These are phyloP conservation scores for Drymonia ruficornis DNA, from an alignment of 2,888 invertebrate genomes.

Conservation along the genomic window DNA sequence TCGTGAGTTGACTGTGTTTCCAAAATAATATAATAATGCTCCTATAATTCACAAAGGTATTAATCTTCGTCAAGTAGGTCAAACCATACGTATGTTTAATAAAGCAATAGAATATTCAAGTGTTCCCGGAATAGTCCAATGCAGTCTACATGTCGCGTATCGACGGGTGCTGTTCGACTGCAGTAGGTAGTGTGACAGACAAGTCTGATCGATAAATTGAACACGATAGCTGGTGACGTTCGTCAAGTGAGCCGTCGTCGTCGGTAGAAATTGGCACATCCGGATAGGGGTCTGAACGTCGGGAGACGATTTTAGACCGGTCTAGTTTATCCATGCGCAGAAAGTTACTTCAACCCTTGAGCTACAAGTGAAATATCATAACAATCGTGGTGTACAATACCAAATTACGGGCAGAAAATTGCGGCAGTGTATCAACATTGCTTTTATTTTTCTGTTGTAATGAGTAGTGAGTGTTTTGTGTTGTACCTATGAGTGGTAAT, in stretches of 20 bases:
- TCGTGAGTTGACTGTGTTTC: not conserved
- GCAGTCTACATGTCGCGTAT: conserved; percentile 19
- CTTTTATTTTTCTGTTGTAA: conserved; percentile 17
- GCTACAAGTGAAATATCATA: not conserved
- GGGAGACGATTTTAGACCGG: conserved; percentile 41
- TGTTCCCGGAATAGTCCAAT: conserved; percentile 8
- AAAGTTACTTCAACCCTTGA: not conserved
- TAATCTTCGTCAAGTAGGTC: not conserved
- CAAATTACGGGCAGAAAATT: not conserved
- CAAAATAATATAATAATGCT: not conserved
- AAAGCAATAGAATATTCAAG: not conserved
- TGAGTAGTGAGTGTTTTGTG: too few relatives aligned
- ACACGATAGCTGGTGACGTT: conserved; percentile 56
- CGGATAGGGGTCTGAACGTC: conserved; percentile 54
- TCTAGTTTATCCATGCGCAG: conserved; percentile 20
- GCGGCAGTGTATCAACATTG: conserved; percentile 26
- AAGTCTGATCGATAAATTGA: conserved; percentile 61
- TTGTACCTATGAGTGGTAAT: conserved; percentile 28
- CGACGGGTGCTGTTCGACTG: conserved; percentile 25
- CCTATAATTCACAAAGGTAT: not conserved
- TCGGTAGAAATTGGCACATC: conserved; percentile 66
- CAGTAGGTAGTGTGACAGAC: conserved; percentile 43
- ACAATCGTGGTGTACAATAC: not conserved
- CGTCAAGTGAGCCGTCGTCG: conserved; percentile 43
- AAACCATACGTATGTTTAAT: not conserved